Evolutionary conservation across 2,888 invertebrate species (phyloP).

Genomic region (Cordylochernes scorpioides): DNA sequence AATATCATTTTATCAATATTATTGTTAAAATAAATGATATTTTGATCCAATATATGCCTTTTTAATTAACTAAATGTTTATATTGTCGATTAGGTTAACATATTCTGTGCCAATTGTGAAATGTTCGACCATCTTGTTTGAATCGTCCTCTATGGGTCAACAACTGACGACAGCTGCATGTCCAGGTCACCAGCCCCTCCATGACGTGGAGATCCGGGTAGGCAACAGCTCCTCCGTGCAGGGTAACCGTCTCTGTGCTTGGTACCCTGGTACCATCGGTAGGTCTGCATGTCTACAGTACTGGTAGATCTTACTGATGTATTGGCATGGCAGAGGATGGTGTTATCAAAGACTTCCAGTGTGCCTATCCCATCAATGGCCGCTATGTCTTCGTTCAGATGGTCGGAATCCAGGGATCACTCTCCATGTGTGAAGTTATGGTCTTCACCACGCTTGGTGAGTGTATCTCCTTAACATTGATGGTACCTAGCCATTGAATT

Average conservation of each 20-base stretch:
- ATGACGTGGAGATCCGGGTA: conserved; percentile 40
- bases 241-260: conserved; percentile 65
- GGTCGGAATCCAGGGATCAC: conserved; percentile 63
- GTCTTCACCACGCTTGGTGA: conserved; percentile 66
- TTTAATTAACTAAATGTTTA: no score
- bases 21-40: no score
- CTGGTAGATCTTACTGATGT: neutral
- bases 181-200: conserved; percentile 54
- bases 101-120: no score
- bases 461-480: no score
- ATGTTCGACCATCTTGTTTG: no score
- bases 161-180: no score
- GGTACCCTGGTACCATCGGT: conserved; percentile 56
- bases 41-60: no score
- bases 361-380: conserved; percentile 54
- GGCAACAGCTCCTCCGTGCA: conserved; percentile 64
- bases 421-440: conserved; percentile 70
- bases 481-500: no score
- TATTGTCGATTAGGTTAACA: no score
- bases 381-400: conserved; percentile 66
- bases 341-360: conserved; percentile 63
- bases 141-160: no score
- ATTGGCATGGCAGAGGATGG: conserved; percentile 38
- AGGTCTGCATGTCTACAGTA: no score
- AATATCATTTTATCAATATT: no score